A percentile compares a stretch with the other conserved stretches of the same genome.
phyloP scores from a whole-genome alignment of 1,140 invertebrate genomes.

The Hylyphantes graminicola region DNA sequence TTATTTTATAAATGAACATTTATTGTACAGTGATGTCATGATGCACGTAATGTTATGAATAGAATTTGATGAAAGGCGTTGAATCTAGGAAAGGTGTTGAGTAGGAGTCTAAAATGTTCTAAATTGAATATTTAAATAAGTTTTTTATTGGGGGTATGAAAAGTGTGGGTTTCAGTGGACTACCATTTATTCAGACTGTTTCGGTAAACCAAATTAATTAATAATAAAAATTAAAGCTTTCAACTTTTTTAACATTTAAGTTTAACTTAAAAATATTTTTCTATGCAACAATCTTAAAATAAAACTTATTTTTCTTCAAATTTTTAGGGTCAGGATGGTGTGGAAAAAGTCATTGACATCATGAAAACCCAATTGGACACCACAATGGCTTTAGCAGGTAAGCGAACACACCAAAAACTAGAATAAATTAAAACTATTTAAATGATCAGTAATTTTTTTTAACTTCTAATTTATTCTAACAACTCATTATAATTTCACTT shows the following conservation, averaged over 20 bases:
- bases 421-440: neutral
- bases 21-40: no score
- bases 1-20: no score
- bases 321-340: slow-evolving; percentile 79
- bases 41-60: no score
- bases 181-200: neutral
- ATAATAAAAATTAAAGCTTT: neutral
- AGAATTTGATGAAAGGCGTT: no score
- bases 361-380: slow-evolving; percentile 82
- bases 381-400: slow-evolving; percentile 82
- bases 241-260: neutral
- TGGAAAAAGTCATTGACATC: slow-evolving; percentile 78
- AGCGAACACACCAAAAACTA: neutral
- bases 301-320: slow-evolving; percentile 7
- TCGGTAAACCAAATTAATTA: neutral
- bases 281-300: neutral
- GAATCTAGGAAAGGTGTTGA: no score
- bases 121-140: no score
- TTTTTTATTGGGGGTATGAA: no score
- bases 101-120: no score
- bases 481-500: neutral
- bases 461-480: neutral
- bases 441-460: neutral
- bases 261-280: neutral
- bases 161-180: neutral